Conservation (phyloP, 2,113 vertebrate genomes). For the Piaya cayana region DNA sequence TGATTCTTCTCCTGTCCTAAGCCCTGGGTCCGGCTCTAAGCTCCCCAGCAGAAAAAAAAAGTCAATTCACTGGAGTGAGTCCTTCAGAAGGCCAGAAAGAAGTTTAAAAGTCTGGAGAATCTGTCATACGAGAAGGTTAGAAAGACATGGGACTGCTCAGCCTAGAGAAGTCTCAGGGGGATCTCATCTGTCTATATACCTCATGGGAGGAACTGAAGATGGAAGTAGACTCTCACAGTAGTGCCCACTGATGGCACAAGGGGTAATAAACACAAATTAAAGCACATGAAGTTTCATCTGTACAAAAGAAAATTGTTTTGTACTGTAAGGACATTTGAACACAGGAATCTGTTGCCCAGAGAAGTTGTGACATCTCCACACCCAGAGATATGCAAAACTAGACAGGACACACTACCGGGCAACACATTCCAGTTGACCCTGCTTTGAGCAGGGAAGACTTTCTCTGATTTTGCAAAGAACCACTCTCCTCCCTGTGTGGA, state of each 20-base stretch:
- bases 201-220: neutral
- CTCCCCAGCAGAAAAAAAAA: neutral
- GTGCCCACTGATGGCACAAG: neutral
- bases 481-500: neutral
- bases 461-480: neutral
- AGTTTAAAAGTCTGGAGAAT: neutral
- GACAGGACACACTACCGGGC: rapidly evolving
- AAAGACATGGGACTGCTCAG: neutral
- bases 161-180: neutral
- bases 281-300: neutral
- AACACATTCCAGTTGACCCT: rapidly evolving
- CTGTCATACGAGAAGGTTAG: neutral
- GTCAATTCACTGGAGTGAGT: neutral
- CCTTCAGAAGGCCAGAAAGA: neutral
- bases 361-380: neutral
- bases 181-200: neutral
- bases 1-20: neutral
- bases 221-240: neutral
- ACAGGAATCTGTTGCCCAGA: neutral
- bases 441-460: neutral
- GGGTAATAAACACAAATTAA: neutral
- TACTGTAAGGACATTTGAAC: neutral
- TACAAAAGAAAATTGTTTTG: neutral
- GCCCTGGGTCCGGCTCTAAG: neutral
- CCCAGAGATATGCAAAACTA: neutral